Evolutionary conservation across 2,888 invertebrate genomes (phyloP).

Genomic region (Kryphioiulus occultus): DNA sequence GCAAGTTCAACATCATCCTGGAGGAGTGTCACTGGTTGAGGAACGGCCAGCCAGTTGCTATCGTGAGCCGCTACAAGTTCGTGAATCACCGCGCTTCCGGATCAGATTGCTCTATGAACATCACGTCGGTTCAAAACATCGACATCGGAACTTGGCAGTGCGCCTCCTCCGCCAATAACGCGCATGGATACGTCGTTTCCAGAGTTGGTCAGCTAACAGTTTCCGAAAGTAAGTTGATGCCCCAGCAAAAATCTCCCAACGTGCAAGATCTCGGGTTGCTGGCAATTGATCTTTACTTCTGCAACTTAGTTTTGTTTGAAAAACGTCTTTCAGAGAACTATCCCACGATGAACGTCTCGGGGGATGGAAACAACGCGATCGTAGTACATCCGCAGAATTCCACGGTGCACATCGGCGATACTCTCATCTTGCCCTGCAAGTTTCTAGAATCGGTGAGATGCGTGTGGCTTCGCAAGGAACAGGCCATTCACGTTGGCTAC

Average conservation of each 20-base stretch:
- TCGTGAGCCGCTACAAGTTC: background rate
- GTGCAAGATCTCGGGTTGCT: too few species aligned
- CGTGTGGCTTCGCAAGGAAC: background rate
- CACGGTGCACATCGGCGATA: background rate
- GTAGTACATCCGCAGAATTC: background rate
- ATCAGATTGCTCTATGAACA: background rate
- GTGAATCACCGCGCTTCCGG: too few species aligned
- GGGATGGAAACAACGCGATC: background rate
- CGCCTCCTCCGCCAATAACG: background rate
- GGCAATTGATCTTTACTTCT: too few species aligned
- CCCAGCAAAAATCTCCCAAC: too few species aligned
- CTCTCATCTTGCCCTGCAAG: background rate
- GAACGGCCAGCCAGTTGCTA: background rate
- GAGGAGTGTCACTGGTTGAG: constrained; percentile 20
- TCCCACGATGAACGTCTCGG: too few species aligned
- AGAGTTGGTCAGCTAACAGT: background rate
- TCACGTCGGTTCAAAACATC: background rate
- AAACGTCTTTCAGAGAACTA: background rate
- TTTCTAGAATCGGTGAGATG: background rate
- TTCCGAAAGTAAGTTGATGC: background rate
- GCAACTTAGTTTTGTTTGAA: background rate
- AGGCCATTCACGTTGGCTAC: background rate
- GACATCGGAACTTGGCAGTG: background rate
- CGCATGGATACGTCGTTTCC: background rate
- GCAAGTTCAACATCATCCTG: background rate